These are phyloP conservation scores for Ctenicera cuprea DNA, from an alignment of 2,888 invertebrate species.

Conservation along the genomic window DNA sequence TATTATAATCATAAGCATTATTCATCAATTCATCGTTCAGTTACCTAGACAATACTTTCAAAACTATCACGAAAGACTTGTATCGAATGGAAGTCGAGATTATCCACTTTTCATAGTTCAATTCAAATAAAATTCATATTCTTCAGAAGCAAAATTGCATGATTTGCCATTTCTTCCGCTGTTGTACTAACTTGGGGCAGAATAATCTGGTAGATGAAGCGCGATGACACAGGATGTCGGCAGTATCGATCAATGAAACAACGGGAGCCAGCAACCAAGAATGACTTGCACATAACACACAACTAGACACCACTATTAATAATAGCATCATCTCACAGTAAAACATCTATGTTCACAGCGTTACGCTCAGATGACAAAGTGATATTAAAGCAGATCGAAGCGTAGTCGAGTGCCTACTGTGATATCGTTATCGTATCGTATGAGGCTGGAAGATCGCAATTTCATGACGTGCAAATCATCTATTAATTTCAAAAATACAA, in stretches of 20 bases:
- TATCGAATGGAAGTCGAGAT: background rate
- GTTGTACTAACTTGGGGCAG: conserved; percentile 47
- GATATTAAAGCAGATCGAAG: conserved; percentile 59
- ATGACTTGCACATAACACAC: conserved; percentile 71
- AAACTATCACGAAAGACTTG: conserved; percentile 42
- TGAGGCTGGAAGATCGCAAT: background rate
- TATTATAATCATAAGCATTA: conserved; percentile 64
- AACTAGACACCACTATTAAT: conserved; percentile 72
- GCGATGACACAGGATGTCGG: conserved; percentile 70
- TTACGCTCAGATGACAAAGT: conserved; percentile 65
- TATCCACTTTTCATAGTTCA: background rate
- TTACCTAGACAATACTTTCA: conserved; percentile 65
- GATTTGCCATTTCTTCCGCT: conserved; percentile 48
- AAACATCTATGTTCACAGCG: conserved; percentile 70
- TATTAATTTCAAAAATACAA: no score
- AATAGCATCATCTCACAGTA: conserved; percentile 71
- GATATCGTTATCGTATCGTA: conserved; percentile 22
- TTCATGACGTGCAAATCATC: no score
- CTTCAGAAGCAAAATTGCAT: conserved; percentile 27
- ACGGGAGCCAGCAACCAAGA: conserved; percentile 71
- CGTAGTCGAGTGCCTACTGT: conserved; percentile 45
- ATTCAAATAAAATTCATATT: conserved; percentile 12
- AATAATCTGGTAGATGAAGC: conserved; percentile 58
- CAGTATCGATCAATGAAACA: conserved; percentile 71
- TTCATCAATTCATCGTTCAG: conserved; percentile 68